These are phyloP conservation scores for Acronicta leporina DNA, from an alignment of 2,888 invertebrate genomes.

Conservation along the genomic window DNA sequence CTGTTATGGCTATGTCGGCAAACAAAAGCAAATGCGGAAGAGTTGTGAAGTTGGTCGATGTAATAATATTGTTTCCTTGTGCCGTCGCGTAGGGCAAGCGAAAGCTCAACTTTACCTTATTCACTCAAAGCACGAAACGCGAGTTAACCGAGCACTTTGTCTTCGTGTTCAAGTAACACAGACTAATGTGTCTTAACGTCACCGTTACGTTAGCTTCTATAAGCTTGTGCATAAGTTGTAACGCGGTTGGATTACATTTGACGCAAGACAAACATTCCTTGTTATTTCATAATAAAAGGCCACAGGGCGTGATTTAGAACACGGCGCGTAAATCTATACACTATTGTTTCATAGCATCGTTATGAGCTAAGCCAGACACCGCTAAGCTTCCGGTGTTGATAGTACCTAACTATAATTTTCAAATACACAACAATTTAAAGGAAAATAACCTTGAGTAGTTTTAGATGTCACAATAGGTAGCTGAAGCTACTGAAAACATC, in stretches of 20 bases:
- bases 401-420: slow-evolving; percentile 1
- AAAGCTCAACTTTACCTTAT: slow-evolving; percentile 45
- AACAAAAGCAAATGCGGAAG: slow-evolving; percentile 63
- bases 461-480: slow-evolving; percentile 65
- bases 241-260: slow-evolving; percentile 63
- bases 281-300: slow-evolving; percentile 65
- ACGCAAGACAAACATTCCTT: slow-evolving; percentile 63
- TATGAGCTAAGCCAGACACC: slow-evolving; percentile 20
- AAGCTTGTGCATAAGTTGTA: slow-evolving; percentile 55
- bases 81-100: slow-evolving; percentile 26
- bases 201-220: slow-evolving; percentile 33
- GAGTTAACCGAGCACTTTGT: slow-evolving; percentile 52
- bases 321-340: slow-evolving; percentile 53
- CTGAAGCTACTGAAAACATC: slow-evolving; percentile 57
- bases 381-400: slow-evolving; percentile 30
- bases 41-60: slow-evolving; percentile 58
- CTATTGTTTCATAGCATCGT: slow-evolving; percentile 51
- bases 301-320: slow-evolving; percentile 61
- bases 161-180: slow-evolving; percentile 61
- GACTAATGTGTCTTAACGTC: slow-evolving; percentile 63
- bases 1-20: slow-evolving; percentile 67
- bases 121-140: slow-evolving; percentile 47
- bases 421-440: background rate
- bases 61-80: slow-evolving; percentile 61
- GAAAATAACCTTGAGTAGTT: slow-evolving; percentile 20